phyloP scores from a whole-genome alignment of 1,140 invertebrate species.

The Chrysopa pallens region DNA sequence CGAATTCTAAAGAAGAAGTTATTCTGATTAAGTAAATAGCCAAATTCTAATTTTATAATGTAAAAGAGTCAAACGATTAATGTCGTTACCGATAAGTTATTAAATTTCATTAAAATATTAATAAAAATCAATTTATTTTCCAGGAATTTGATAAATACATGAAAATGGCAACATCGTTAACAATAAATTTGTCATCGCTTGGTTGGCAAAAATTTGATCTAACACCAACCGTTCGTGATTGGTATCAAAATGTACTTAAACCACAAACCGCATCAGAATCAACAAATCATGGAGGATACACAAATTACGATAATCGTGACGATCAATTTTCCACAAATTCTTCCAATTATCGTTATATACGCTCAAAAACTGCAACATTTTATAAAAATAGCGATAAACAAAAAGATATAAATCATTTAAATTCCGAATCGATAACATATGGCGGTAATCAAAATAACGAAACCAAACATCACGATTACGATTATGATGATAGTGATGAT shows the following conservation, averaged over 20 bases:
- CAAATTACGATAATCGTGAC: background rate
- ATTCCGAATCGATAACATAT: background rate
- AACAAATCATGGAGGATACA: background rate
- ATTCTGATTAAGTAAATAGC: too few relatives aligned
- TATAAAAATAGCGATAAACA: background rate
- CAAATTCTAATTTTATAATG: too few relatives aligned
- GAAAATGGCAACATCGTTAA: conserved; percentile 47
- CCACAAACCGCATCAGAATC: background rate
- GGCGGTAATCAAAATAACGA: background rate
- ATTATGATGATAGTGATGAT: too few relatives aligned
- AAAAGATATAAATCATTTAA: background rate
- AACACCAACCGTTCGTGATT: conserved; percentile 51
- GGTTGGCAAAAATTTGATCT: conserved; percentile 82
- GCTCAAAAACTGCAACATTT: too few relatives aligned
- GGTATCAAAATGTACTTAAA: conserved; percentile 29
- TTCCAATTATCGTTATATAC: too few relatives aligned
- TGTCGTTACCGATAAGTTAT: too few relatives aligned
- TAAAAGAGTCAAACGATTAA: too few relatives aligned
- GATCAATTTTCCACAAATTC: background rate
- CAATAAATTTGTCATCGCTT: conserved; percentile 41
- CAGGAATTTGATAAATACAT: conserved; percentile 38
- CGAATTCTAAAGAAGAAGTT: too few relatives aligned
- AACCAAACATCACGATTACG: background rate
- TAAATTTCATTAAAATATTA: too few relatives aligned
- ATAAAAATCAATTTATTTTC: too few relatives aligned